These are phyloP conservation scores for Thermophis baileyi DNA, from an alignment of 2,113 vertebrate species.

Conservation along the genomic window DNA sequence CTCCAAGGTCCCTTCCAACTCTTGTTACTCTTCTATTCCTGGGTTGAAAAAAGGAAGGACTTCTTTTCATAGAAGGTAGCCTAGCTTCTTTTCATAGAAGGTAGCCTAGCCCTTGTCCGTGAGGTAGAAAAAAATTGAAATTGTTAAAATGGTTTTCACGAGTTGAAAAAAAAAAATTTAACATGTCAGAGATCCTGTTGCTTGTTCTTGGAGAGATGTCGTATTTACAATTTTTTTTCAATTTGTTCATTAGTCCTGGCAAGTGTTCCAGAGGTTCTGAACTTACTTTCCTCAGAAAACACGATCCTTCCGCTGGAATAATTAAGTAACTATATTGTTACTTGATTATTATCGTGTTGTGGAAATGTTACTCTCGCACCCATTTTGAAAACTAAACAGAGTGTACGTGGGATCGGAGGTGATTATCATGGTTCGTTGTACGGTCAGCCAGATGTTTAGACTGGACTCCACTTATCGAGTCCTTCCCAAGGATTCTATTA, in stretches of 20 bases:
- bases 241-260: neutral
- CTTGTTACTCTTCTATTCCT: neutral
- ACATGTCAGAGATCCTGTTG: neutral
- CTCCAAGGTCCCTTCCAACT: too few species aligned
- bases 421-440: neutral
- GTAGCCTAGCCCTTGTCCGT: neutral
- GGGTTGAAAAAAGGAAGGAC: neutral
- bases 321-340: neutral
- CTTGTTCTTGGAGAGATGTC: neutral
- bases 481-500: neutral
- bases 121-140: neutral
- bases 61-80: constrained; percentile 35
- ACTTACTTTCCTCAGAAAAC: neutral
- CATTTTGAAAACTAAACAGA: neutral
- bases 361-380: too few species aligned
- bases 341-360: too few species aligned
- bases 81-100: constrained; percentile 29
- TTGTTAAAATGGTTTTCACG: neutral
- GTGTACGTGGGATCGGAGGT: neutral
- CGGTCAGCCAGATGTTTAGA: neutral
- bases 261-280: neutral
- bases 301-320: neutral
- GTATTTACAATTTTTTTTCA: neutral
- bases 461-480: neutral
- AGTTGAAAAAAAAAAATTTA: neutral